Conservation (phyloP, 2,888 invertebrate species). For the Ectropis crepuscularia region DNA sequence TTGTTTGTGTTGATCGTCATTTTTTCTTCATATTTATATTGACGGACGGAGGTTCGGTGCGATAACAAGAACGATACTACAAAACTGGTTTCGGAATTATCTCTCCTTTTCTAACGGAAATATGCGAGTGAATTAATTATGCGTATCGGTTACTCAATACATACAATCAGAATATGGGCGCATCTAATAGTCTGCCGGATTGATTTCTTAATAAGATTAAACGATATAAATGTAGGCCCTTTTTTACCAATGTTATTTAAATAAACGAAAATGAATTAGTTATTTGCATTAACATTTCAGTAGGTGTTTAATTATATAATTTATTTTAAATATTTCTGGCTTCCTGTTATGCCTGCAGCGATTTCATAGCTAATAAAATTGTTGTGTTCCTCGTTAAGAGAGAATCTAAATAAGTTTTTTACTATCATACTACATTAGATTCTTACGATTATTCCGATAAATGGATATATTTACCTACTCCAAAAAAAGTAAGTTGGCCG, state of each 20-base stretch:
- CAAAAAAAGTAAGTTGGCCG: no score
- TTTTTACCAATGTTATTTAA: slow-evolving; percentile 43
- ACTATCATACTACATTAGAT: no score
- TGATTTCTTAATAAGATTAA: slow-evolving; percentile 48
- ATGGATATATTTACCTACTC: no score
- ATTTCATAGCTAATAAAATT: no score
- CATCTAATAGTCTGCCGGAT: slow-evolving; percentile 36
- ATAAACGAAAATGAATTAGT: not conserved
- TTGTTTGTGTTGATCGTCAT: slow-evolving; percentile 71
- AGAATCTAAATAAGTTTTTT: no score
- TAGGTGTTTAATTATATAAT: no score
- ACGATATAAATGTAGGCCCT: slow-evolving; percentile 22
- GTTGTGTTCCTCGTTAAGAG: no score
- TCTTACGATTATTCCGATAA: no score
- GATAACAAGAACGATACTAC: slow-evolving; percentile 64
- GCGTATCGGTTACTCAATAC: slow-evolving; percentile 68
- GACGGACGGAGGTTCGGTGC: slow-evolving; percentile 56
- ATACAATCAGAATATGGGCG: slow-evolving; percentile 51
- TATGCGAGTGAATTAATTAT: slow-evolving; percentile 69
- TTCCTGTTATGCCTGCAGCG: no score
- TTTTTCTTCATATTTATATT: slow-evolving; percentile 78
- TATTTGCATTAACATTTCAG: no score
- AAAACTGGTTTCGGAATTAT: slow-evolving; percentile 65
- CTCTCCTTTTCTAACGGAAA: slow-evolving; percentile 78
- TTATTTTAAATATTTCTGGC: no score